These are phyloP conservation scores for Lysiphlebus fabarum DNA, from an alignment of 1,140 invertebrate genomes.

Conservation along the genomic window DNA sequence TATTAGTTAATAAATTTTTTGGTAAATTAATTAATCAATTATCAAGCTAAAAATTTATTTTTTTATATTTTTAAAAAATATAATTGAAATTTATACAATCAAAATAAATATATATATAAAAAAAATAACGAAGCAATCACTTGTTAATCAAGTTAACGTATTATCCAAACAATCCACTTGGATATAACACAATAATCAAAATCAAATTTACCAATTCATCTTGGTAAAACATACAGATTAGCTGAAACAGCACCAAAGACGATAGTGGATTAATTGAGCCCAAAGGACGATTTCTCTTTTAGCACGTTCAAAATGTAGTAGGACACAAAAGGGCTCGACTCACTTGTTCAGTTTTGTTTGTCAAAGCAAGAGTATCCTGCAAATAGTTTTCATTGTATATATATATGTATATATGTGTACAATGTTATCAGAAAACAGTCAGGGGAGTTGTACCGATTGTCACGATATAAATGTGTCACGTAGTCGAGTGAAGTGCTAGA, in stretches of 20 bases:
- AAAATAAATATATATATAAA: background rate
- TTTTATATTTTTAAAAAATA: no score
- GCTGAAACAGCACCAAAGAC: background rate
- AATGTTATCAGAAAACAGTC: background rate
- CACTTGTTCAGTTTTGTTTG: background rate
- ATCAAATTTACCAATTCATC: background rate
- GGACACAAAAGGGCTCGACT: background rate
- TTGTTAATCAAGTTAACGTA: no score
- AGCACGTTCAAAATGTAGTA: background rate
- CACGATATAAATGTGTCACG: conserved; percentile 28
- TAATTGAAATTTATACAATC: background rate
- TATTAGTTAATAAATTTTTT: no score
- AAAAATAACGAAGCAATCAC: background rate
- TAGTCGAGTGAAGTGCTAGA: conserved; percentile 27
- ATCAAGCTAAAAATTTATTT: no score
- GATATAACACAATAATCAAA: no score
- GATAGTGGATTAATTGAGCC: conserved; percentile 25
- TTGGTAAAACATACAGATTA: background rate
- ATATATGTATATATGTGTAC: background rate
- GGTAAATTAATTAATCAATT: no score
- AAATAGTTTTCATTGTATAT: background rate
- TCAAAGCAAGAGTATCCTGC: background rate
- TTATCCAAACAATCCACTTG: no score
- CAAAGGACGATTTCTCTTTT: conserved; percentile 19
- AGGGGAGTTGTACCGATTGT: conserved; percentile 22